Evolutionary conservation across 2,113 vertebrate genomes (phyloP), one percentile per base, ranked within the genome.

Genomic region (Microtus montanus): DNA sequence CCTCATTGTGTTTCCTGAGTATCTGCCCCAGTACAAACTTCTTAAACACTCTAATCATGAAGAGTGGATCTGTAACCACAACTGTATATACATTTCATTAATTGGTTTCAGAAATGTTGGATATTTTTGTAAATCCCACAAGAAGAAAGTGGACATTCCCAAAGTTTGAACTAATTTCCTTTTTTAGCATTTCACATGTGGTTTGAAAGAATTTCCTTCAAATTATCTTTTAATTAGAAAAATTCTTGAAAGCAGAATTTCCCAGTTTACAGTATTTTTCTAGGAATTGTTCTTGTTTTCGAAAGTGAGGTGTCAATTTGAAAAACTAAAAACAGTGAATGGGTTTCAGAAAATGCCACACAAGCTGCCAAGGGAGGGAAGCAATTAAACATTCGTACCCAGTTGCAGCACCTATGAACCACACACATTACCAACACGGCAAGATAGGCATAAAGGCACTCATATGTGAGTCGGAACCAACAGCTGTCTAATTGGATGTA

Each of bases 281-380:
- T 96, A 87, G 63, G 66, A 96, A 87, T 92, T 91, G 91, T 71
- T 94, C 10, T 87, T 95, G 71, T 19, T 96, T 95, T 95, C 87
- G 9, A 63, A 88, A 96, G 82, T 66, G 80, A 74, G 58, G 86
- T 74, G 70, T 87, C 88, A 97, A 92, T 90, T 96, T 94, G 41
- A 90, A 52, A 89, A 58, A 93, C 47, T 58, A 20, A 87, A 87
- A 87, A 73, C 44, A 26, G 49, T 58, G 83, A 96, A 3, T 19
- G 82, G 74, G 88, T 78, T 84, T 68, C 38, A 44, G 80, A 84
- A 84, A 84, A 64, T 30, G 26, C n/a, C 30, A 6, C 63, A 38
- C 80, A 84, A 44, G 14, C 80, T 64, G 58, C 80, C 38, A 84
- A 19, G 26, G 4, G 58, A 63, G 24, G n/a, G 22, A 41, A 30